Base-by-base conservation (phyloP, 2,113 vertebrate genomes). In the Phrynosoma platyrhinos region DNA sequence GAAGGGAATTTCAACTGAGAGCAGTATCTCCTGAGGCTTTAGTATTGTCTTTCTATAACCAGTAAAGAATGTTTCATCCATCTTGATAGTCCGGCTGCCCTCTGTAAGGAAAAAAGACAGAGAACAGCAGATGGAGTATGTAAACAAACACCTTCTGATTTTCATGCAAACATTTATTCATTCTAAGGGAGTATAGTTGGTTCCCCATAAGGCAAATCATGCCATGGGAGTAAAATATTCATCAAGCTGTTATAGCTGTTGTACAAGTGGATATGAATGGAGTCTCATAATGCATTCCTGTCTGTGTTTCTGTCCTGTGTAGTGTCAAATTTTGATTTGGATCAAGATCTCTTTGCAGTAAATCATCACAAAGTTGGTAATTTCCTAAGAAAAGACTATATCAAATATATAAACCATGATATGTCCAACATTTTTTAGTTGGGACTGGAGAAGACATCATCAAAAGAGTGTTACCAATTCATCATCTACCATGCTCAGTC, bases 51-150 rank as follows among this genome's bases (percentile, higher is more conserved):
- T 98, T 84, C 98, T 97, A 96, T 99, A 99, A 23, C 96, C 97
- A 0, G 97, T 97, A 91, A 99, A 99, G 95, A 99, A 99, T 0
- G 94, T 91, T 23, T 97, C 97, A 68, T 99, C 98, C 98, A 99
- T 98, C 0, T 0, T 94, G 82, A 99, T 23, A 5, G 94, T 97
- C 27, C 98, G 97, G 82, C 86, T 96, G 27, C 97, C 97, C 13
- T 96, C 99, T 99, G 89, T 27, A 84, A 89, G 68, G 25, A 32
- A 82, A 92, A 23, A 90, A 69, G 84, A 55, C 32, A 42, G 2
- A 25, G 2, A 0, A 0, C 32, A 53, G 77, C 1, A 1, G 9
- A 58, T 75, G 27, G 58, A 79, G 30, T 74, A 0, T 83, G 21
- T 53, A 64, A 52, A n/a, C 9, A 53, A 53, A 16, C 14, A 21